Conservation (phyloP, 1,140 invertebrate species). For the Conus ventricosus region DNA sequence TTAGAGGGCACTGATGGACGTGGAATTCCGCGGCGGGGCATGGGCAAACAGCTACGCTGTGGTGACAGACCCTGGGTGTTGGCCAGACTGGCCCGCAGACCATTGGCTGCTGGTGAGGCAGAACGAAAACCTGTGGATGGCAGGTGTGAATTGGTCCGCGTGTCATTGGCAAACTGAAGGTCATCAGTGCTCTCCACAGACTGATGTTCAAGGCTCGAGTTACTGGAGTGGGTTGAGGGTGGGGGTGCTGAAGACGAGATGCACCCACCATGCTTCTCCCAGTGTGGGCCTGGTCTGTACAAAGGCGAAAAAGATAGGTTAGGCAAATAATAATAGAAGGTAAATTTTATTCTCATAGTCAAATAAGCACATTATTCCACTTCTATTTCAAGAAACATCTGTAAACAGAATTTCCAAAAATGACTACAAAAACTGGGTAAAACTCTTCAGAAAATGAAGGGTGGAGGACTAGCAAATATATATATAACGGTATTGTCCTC, state of each 20-base stretch:
- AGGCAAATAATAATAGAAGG: neutral
- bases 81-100: slow-evolving; percentile 43
- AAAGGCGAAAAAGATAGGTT: neutral
- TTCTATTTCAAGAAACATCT: no score
- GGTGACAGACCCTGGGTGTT: slow-evolving; percentile 48
- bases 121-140: slow-evolving; percentile 48
- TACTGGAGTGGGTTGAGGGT: slow-evolving; percentile 52
- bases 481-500: no score
- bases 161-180: slow-evolving; percentile 46
- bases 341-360: no score
- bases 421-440: no score
- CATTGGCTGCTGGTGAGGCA: slow-evolving; percentile 50
- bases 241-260: slow-evolving; percentile 47
- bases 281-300: slow-evolving; percentile 41
- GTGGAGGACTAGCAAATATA: no score
- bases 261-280: slow-evolving; percentile 54
- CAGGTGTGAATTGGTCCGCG: slow-evolving; percentile 47
- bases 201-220: slow-evolving; percentile 59
- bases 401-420: no score
- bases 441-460: no score
- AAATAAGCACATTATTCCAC: no score
- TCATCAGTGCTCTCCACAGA: slow-evolving; percentile 54
- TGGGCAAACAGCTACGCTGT: slow-evolving; percentile 57
- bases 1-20: slow-evolving; percentile 36
- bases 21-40: slow-evolving; percentile 56